These are phyloP conservation scores for Botrylloides violaceus DNA, from an alignment of 23 tunicate genomes.

Conservation along the genomic window DNA sequence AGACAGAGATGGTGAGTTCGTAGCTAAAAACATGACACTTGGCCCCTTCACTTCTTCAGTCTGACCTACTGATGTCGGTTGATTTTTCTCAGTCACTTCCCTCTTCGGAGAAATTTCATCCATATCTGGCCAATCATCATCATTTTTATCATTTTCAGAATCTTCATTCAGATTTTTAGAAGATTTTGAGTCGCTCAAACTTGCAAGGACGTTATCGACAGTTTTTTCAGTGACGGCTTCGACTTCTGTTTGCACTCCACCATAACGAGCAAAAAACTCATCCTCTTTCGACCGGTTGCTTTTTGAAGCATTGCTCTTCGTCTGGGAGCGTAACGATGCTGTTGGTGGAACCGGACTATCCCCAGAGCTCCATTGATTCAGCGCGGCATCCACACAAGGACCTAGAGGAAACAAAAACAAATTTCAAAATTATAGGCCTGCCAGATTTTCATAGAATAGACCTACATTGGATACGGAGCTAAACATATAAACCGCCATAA, in stretches of 20 bases:
- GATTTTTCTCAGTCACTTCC: neutral
- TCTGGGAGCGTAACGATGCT: constrained; percentile 13
- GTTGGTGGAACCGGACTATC: neutral
- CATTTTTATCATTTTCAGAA: neutral
- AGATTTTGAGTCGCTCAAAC: neutral
- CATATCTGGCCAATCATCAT: constrained; percentile 72
- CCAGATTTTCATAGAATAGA: no score
- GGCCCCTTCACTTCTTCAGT: neutral
- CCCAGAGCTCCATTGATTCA: constrained; percentile 36
- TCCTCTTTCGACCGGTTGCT: constrained; percentile 45
- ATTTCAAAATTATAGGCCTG: no score
- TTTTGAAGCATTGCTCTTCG: neutral
- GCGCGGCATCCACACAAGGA: constrained; percentile 60
- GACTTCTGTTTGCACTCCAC: neutral
- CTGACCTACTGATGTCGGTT: neutral
- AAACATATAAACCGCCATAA: no score
- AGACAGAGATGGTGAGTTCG: neutral
- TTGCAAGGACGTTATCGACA: neutral
- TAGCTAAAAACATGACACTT: constrained; percentile 11
- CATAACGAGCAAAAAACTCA: constrained; percentile 44
- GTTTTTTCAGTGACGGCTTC: neutral
- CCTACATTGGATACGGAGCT: no score
- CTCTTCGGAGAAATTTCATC: constrained; percentile 15
- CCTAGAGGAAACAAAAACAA: no score
- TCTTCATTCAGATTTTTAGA: neutral